These are phyloP conservation scores for Schizotus pectinicornis DNA, from an alignment of 2,888 invertebrate genomes.

Conservation along the genomic window DNA sequence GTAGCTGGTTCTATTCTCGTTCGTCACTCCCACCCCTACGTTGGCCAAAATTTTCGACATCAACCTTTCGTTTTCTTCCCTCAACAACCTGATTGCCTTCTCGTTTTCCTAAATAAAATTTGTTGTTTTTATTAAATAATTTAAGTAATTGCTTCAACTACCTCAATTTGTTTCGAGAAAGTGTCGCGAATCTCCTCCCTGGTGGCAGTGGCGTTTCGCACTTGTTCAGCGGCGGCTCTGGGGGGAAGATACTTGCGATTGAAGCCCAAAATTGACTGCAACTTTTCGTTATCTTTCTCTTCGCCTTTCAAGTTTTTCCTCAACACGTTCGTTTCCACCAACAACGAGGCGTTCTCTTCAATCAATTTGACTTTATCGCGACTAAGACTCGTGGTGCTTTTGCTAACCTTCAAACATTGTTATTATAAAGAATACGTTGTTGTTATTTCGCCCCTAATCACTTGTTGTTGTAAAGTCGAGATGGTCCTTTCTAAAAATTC, in stretches of 20 bases:
- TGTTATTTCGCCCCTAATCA: background rate
- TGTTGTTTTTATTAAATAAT: too few relatives aligned
- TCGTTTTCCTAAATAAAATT: slow-evolving; percentile 51
- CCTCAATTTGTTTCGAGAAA: slow-evolving; percentile 62
- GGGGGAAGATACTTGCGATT: slow-evolving; percentile 65
- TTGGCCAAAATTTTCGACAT: slow-evolving; percentile 39
- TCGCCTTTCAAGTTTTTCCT: slow-evolving; percentile 72
- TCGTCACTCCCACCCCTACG: too few relatives aligned
- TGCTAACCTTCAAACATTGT: slow-evolving; percentile 49
- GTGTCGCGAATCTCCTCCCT: slow-evolving; percentile 66
- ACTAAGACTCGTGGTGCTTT: slow-evolving; percentile 49
- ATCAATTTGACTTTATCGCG: slow-evolving; percentile 57
- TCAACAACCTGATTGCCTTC: slow-evolving; percentile 60
- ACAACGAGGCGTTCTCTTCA: slow-evolving; percentile 77
- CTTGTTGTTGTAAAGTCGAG: slow-evolving; percentile 43
- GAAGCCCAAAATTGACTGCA: slow-evolving; percentile 74
- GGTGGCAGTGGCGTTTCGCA: slow-evolving; percentile 68
- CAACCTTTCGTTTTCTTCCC: slow-evolving; percentile 52
- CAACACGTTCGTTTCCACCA: slow-evolving; percentile 79
- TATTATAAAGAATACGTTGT: slow-evolving; percentile 1
- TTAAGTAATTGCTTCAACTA: slow-evolving; percentile 36
- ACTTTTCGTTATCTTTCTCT: slow-evolving; percentile 69
- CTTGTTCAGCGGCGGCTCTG: slow-evolving; percentile 67
- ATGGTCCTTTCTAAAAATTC: slow-evolving; percentile 79
- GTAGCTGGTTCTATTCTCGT: too few relatives aligned